These are phyloP conservation scores for Petrocephalus zakoni DNA, from an alignment of 2,113 vertebrate genomes.

Conservation along the genomic window DNA sequence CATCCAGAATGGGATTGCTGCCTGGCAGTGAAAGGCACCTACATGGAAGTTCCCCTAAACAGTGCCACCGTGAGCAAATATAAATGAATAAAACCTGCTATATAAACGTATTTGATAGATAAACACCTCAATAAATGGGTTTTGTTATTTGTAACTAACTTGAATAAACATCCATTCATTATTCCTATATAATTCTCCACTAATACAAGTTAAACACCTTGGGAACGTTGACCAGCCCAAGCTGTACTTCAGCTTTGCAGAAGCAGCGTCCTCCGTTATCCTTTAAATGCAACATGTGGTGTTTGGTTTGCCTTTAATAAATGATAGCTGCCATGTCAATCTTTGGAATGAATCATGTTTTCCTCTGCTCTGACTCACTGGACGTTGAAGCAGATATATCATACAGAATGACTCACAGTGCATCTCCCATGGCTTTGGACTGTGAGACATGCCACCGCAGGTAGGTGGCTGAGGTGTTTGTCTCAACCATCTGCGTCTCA, in stretches of 20 bases:
- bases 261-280: background rate
- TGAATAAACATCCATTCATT: background rate
- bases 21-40: background rate
- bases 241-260: background rate
- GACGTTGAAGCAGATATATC: background rate
- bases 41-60: background rate
- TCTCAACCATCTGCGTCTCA: background rate
- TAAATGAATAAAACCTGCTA: background rate
- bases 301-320: background rate
- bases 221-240: background rate
- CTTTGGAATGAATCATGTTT: background rate
- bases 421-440: background rate
- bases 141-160: too few relatives aligned
- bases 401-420: background rate
- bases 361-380: background rate
- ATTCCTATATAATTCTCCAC: background rate
- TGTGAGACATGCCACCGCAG: background rate
- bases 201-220: background rate
- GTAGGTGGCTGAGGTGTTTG: background rate
- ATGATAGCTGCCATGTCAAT: background rate
- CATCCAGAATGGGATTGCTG: conserved; percentile 1
- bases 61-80: background rate
- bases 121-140: background rate
- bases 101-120: background rate
- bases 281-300: background rate